Base-by-base conservation (phyloP, 2,888 invertebrate species). In the Agrochola litura region DNA sequence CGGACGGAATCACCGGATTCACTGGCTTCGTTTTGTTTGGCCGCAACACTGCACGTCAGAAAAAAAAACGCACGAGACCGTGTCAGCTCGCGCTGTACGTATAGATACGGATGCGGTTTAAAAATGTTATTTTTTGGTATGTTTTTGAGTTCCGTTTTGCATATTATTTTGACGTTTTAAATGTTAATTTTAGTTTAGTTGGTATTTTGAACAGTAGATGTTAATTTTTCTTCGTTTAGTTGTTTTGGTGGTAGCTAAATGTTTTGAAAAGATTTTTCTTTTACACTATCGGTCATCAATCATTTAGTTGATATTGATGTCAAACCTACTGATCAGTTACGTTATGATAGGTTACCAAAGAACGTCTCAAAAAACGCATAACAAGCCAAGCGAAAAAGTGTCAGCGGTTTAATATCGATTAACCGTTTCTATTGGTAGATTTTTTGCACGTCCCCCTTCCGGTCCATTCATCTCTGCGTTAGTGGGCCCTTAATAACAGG, bases 1-100 rank as follows among this genome's bases (percentile, higher is more conserved):
- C 85, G 85, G 89, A 85, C 84, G 76, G 84, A 81, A 83, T 79
- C 82, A 81, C 85, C 72, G 81, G 76, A 84, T 82, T 83, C 88
- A 77, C 76, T 80, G 82, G 85, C 68, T 84, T 90, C 85, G 89
- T 90, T 91, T 92, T 92, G 89, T 92, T 90, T 82, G 84, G 81
- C 84, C 87, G 86, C 84, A 86, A 73, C 86, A 85, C 88, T 75
- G 79, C 71, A 86, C 82, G 84, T 78, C 8, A 52, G 8, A 83
- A 86, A 74, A 88, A 76, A 90, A 89, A 80, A 80, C 71, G 61
- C 52, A 71, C 52, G 74, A 64, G 79, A 77, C 72, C 74, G 76
- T 77, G 83, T 85, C 75, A 77, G 76, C 61, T 49, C 81, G 85
- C 84, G 65, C 37, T 37, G 56, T 58, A 73, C 49, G 41, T 61